These are phyloP conservation scores for Eristalis pertinax DNA, from an alignment of 2,888 invertebrate genomes.

Conservation along the genomic window DNA sequence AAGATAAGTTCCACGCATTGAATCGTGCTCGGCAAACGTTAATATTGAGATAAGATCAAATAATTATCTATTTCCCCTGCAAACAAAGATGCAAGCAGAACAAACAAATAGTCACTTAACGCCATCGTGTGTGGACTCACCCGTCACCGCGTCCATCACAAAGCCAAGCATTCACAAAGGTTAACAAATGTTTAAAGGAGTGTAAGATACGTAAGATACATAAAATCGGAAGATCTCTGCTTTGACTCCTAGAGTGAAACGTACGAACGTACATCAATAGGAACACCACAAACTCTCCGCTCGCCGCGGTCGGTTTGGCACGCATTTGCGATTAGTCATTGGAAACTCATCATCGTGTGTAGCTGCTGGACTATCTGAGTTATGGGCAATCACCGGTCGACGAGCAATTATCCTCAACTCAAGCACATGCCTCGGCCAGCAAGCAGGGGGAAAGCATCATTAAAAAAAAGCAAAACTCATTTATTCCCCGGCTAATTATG, in stretches of 20 bases:
- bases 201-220: background rate
- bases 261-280: background rate
- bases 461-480: background rate
- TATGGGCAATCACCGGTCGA: background rate
- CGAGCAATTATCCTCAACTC: background rate
- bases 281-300: background rate
- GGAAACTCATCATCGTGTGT: slow-evolving; percentile 1
- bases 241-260: background rate
- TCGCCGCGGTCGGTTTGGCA: background rate
- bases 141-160: background rate
- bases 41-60: background rate
- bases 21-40: background rate
- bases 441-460: background rate
- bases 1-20: background rate
- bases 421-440: background rate
- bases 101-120: background rate
- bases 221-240: background rate
- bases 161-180: background rate
- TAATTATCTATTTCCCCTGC: background rate
- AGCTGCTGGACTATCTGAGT: background rate
- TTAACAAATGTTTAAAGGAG: background rate
- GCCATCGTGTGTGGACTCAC: background rate
- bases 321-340: slow-evolving; percentile 7
- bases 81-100: background rate
- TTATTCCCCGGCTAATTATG: background rate